A percentile compares a stretch with the other conserved stretches of the same genome.
These are phyloP conservation scores for Alces alces DNA, from an alignment of 2,113 vertebrate genomes.

Conservation along the genomic window DNA sequence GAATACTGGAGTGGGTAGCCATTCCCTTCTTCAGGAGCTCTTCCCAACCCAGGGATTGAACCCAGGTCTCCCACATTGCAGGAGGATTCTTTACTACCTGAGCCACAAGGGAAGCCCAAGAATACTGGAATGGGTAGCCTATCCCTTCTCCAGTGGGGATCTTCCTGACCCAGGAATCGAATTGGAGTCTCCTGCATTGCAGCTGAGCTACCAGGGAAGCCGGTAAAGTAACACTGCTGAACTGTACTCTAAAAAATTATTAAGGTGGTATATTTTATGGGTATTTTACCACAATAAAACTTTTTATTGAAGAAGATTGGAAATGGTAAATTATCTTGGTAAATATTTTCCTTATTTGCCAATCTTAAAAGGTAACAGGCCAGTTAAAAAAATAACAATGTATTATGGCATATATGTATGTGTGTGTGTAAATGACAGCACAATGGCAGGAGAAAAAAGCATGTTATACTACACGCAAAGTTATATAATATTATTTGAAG, in stretches of 20 bases:
- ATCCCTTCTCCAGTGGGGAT: not conserved
- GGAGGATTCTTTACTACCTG: not conserved
- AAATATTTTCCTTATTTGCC: not conserved
- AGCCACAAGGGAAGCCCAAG: not conserved
- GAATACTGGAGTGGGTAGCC: not conserved
- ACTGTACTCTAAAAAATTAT: not conserved
- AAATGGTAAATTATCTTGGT: not conserved
- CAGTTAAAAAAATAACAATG: not conserved
- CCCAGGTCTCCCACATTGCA: not conserved
- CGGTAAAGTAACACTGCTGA: not conserved
- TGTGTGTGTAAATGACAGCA: not conserved
- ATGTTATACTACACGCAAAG: rapidly evolving
- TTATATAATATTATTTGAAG: not conserved
- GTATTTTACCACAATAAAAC: not conserved
- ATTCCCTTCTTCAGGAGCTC: not conserved
- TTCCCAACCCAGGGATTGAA: not conserved
- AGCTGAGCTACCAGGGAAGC: not conserved
- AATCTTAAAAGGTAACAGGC: not conserved
- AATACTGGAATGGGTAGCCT: not conserved
- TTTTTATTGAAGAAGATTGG: not conserved
- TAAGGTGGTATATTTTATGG: not conserved
- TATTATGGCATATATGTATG: not conserved
- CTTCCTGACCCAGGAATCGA: not conserved
- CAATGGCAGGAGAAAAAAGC: not conserved
- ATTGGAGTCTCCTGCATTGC: not conserved